Conservation (phyloP, 2,888 invertebrate species). For the Erannis defoliaria region DNA sequence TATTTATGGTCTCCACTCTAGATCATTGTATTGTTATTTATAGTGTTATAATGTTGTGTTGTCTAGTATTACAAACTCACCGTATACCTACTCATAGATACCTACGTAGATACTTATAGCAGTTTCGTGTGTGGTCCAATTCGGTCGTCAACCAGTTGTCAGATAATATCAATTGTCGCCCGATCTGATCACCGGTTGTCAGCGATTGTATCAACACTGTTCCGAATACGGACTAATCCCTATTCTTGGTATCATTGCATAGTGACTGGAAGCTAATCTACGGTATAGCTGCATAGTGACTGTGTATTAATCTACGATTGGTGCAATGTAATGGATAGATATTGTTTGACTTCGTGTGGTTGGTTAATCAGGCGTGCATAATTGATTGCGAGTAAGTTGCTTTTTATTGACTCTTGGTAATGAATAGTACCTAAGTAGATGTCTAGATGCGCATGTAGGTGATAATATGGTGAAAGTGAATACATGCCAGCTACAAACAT, state of each 20-base stretch:
- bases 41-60: not conserved
- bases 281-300: conserved; percentile 1
- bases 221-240: conserved; percentile 58
- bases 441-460: not conserved
- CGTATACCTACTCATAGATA: too few relatives aligned
- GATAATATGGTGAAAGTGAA: not conserved
- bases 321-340: conserved; percentile 17
- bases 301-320: not conserved
- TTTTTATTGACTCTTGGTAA: conserved; percentile 2
- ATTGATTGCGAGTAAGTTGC: conserved; percentile 16
- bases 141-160: conserved; percentile 67
- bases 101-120: not conserved
- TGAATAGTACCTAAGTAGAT: not conserved
- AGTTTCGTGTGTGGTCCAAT: conserved; percentile 65
- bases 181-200: conserved; percentile 58
- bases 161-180: conserved; percentile 66
- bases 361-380: conserved; percentile 9
- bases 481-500: not conserved
- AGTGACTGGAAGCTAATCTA: conserved; percentile 10
- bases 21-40: too few relatives aligned
- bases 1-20: too few relatives aligned
- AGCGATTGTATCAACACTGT: conserved; percentile 57
- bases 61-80: not conserved
- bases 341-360: conserved; percentile 10
- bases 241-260: conserved; percentile 32